Percentiles rank a stretch among this genome's conserved stretches.
These are phyloP conservation scores for Muscicapa striata DNA, from an alignment of 2,797 vertebrate genomes.

Conservation along the genomic window DNA sequence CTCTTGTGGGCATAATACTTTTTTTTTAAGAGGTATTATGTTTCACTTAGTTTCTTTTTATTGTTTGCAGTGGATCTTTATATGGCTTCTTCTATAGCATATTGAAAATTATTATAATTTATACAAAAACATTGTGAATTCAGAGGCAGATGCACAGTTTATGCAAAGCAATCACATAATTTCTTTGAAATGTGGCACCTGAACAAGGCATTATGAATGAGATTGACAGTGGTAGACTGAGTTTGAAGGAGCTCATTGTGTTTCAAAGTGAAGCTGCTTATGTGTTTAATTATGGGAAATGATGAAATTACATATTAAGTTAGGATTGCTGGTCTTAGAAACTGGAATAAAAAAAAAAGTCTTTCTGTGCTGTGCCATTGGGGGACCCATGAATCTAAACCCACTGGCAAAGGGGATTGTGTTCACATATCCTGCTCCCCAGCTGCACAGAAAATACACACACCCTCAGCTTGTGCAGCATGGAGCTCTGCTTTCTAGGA, in stretches of 20 bases:
- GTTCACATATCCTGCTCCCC: background rate
- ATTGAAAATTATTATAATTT: conserved; percentile 27
- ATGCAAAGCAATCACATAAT: background rate
- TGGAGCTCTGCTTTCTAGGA: background rate
- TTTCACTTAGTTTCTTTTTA: background rate
- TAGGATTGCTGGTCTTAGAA: background rate
- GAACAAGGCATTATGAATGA: background rate
- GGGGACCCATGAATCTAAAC: background rate
- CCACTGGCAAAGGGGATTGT: background rate
- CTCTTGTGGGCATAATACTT: background rate
- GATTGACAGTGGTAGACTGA: background rate
- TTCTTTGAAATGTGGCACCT: background rate
- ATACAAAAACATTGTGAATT: background rate
- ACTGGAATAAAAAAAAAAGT: background rate
- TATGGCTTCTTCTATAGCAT: background rate
- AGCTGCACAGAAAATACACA: background rate
- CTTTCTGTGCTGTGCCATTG: accelerated
- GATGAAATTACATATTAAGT: background rate
- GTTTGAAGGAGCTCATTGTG: background rate
- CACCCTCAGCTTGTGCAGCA: accelerated
- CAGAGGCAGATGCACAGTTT: background rate
- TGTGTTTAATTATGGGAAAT: background rate
- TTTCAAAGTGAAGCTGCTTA: background rate
- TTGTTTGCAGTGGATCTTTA: conserved; percentile 12
- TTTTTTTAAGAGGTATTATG: background rate